Percentiles rank a stretch among this genome's conserved stretches.
These are phyloP conservation scores for Orthonyx spaldingii DNA, from an alignment of 2,113 vertebrate genomes.

Conservation along the genomic window DNA sequence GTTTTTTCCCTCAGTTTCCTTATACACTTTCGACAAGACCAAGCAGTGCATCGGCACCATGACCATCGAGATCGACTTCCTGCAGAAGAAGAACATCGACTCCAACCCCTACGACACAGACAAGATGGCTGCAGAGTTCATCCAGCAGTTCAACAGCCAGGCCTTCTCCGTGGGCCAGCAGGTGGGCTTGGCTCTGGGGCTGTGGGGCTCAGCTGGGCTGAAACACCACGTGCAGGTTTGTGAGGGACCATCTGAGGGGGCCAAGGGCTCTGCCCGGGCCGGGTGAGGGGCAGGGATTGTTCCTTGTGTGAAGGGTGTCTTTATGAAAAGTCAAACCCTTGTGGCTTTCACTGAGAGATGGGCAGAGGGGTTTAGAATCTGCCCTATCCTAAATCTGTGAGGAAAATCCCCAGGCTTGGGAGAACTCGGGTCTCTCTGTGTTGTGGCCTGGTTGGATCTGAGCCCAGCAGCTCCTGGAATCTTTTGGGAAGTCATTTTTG, in stretches of 20 bases:
- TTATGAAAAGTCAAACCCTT: background rate
- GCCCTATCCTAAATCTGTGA: background rate
- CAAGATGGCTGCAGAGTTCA: constrained; percentile 90
- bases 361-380: background rate
- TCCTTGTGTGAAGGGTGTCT: background rate
- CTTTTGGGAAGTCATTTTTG: background rate
- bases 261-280: background rate
- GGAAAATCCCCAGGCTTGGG: background rate
- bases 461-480: background rate
- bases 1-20: constrained; percentile 68
- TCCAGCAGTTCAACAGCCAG: constrained; percentile 91
- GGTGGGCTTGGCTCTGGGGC: constrained; percentile 61
- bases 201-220: background rate
- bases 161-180: constrained; percentile 89
- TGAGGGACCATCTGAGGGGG: background rate
- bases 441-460: background rate
- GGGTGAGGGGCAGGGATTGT: too few relatives aligned
- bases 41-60: constrained; percentile 90
- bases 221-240: background rate
- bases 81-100: constrained; percentile 93
- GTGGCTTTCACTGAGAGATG: background rate
- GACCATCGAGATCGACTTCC: constrained; percentile 91
- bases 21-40: constrained; percentile 88
- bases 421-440: background rate
- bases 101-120: constrained; percentile 92